Evolutionary conservation across 2,888 invertebrate genomes (phyloP), one percentile per base, ranked within the genome.

Genomic region (Macrostomum cliftonense): DNA sequence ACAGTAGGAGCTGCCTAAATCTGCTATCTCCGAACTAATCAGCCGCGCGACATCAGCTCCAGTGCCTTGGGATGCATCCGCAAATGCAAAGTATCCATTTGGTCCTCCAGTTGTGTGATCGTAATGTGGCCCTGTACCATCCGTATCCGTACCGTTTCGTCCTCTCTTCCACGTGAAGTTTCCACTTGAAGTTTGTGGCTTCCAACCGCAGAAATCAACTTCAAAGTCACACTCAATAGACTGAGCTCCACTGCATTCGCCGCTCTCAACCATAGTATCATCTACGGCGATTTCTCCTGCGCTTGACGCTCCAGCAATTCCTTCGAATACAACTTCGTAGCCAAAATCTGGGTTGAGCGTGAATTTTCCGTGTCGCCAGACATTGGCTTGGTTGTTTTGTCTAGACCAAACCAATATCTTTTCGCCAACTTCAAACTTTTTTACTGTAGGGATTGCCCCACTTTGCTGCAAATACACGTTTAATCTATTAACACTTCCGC

Each of bases 161-260:
- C 28, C 28, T 28, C 28, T 28, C 28, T 28, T 28, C 28, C 28
- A 28, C 5, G 28, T 28, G 28, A 28, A 28, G 9, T 28, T 28
- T 7, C 28, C 28, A 9, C 28, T 28, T 28, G 28, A 28, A 28
- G 9, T 28, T 28, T 4, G 9, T 7, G 28, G 9, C n/a, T n/a
- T n/a, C 63, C 62, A 65, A 5, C 61, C 60, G 56, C 65, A 65
- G 5, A 53, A 49, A 37, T 54, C 58, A 17, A 53, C 55, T 50
- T 63, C 61, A 57, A 65, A 65, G 16, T 58, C 54, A 53, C 65
- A 65, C n/a, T 43, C 37, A 9, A 43, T 16, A 2, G 28, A 14
- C 45, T 16, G 14, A 17, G 20, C 37, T 49, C 28, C 28, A 7
- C 5, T 28, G 28, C 53, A 53, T 17, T 12, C 14, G 1, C 52